Evolutionary conservation across 2,888 invertebrate species (phyloP).

Genomic region (Agrochola lota): DNA sequence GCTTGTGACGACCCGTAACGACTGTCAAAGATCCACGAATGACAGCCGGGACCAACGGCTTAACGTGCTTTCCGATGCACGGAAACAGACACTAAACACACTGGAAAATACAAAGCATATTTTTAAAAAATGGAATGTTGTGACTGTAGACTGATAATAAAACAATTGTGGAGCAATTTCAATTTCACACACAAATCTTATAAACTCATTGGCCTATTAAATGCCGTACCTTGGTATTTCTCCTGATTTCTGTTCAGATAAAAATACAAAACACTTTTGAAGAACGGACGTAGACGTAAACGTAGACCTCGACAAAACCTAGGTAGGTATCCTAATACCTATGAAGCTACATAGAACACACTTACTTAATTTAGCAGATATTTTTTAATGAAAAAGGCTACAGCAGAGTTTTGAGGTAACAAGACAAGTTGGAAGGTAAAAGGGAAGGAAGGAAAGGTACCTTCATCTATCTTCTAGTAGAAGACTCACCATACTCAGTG

Average conservation of each 20-base stretch:
- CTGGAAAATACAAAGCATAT: not conserved
- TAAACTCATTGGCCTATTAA: not conserved
- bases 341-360: not conserved
- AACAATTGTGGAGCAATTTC: not conserved
- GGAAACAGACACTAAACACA: not conserved
- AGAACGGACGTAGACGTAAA: not conserved
- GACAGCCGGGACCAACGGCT: too few species aligned
- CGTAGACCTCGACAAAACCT: not conserved
- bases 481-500: slow-evolving; percentile 85
- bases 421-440: not conserved
- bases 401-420: not conserved
- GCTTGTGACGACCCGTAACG: too few species aligned
- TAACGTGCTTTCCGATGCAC: too few species aligned
- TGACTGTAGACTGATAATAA: not conserved
- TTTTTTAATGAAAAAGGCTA: not conserved
- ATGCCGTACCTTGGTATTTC: not conserved
- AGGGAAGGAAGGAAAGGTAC: not conserved
- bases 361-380: not conserved
- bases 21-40: too few species aligned
- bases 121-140: not conserved
- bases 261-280: not conserved
- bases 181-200: not conserved
- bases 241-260: not conserved
- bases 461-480: not conserved
- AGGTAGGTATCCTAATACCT: not conserved